Evolutionary conservation across 2,113 vertebrate species (phyloP), one percentile per base, ranked within the genome.

Genomic region (Dicentrarchus labrax): DNA sequence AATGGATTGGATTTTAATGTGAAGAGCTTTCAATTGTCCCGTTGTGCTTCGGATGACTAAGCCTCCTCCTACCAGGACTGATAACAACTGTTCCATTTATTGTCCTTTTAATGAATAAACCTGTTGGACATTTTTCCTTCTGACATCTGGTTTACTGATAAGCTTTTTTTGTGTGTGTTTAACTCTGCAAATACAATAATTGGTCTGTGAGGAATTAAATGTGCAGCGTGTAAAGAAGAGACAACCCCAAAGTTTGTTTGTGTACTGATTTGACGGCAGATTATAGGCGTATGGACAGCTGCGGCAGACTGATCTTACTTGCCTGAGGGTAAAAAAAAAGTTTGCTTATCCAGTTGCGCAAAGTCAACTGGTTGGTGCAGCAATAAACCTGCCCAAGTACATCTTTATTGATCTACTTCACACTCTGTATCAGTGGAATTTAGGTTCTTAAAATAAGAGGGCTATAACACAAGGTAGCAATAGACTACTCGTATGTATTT

Each of bases 321-420:
- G 50, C 68, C 61, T n/a, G 2, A 65, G 30, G 48, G 3, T 0
- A 10, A 70, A 53, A 10, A 54, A 66, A 67, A 2, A 61, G 4
- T 45, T 30, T 36, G 66, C 48, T 54, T 53, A 76, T 72, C 48
- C 64, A 54, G 84, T 85, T 84, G 16, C 82, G 65, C 41, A 51
- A 53, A 69, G 41, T 22, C 36, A 77, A 17, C 74, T 13, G 5
- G 69, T 59, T 73, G 12, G 3, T 10, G 45, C 41, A 4, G 19
- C 19, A 53, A 59, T 57, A 30, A 78, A 71, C 9, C 64, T 48
- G 38, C 15, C 3, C 0, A 5, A 53, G 24, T 4, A 1, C 9
- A 45, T 66, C 10, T 71, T 64, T 8, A 47, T 62, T 41, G 1
- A 53, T 75, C 47, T 47, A 1, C 8, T 24, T 36, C 22, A 24